phyloP scores from a whole-genome alignment of 37 sponge, comb jelly and placozoan species.

The Chondrosia reniformis region DNA sequence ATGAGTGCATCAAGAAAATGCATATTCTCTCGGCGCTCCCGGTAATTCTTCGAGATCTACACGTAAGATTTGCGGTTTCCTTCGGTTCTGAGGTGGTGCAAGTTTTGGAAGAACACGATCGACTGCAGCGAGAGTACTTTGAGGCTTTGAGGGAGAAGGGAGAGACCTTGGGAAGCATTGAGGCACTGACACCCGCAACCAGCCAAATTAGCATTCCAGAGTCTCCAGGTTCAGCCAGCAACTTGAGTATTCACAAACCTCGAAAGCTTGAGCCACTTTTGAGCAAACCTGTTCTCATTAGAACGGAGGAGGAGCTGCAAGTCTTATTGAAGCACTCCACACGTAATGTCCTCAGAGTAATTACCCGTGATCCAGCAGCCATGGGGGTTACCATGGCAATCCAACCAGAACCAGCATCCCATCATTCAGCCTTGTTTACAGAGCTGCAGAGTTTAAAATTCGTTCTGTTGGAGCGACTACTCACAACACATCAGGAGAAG shows the following conservation, averaged over 20 bases:
- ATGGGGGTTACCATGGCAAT: constrained; percentile 34
- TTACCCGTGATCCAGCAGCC: constrained; percentile 53
- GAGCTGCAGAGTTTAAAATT: constrained; percentile 29
- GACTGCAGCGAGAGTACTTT: constrained; percentile 34
- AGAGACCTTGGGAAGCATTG: constrained; percentile 1
- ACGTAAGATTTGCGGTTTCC: constrained; percentile 58
- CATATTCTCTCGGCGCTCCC: constrained; percentile 50
- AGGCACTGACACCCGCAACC: constrained; percentile 1
- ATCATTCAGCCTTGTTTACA: not conserved
- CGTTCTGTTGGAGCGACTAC: constrained; percentile 66
- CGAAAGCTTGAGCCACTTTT: not conserved
- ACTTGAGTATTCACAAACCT: not conserved
- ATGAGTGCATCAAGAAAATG: constrained; percentile 60
- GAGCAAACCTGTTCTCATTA: not conserved
- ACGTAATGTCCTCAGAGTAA: constrained; percentile 61
- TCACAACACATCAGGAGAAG: constrained; percentile 81
- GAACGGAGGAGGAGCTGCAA: constrained; percentile 14
- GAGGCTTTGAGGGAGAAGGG: constrained; percentile 3
- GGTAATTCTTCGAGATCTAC: constrained; percentile 12
- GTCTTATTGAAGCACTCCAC: constrained; percentile 46
- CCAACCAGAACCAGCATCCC: not conserved
- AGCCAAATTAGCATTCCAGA: constrained; percentile 7
- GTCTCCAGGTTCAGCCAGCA: not conserved
- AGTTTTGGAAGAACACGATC: constrained; percentile 63
- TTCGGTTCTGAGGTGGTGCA: constrained; percentile 69